Evolutionary conservation across 2,888 invertebrate species (phyloP), one percentile per base, ranked within the genome.

Genomic region (Xestia xanthographa): DNA sequence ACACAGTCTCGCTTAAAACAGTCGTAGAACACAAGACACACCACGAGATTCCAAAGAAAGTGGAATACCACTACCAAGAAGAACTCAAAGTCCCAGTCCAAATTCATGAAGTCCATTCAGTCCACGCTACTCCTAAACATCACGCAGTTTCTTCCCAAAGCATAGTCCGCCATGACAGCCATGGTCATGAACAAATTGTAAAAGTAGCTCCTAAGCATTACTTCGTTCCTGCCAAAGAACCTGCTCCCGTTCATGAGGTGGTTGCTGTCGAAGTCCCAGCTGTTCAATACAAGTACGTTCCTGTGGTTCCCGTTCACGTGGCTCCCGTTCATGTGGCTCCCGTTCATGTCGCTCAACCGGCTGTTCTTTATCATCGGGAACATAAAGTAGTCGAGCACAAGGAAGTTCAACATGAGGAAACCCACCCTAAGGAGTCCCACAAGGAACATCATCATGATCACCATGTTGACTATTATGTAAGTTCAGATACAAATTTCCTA

Each of bases 391-490:
- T 85, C 20, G 78, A 85, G 41, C 75, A 85, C 20, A 22, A 68
- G 26, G 86, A 82, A 38, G 26, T 85, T 11, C 79, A 86, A 26
- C 76, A 85, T n/a, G 80, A 87, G 45, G 84, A 82, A 72, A 74
- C 86, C 48, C 77, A 90, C 1, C 80, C 89, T 6, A 80, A 86
- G 56, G 87, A 88, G 58, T 85, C 87, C 43, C 89, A 67, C 4
- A 77, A 77, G 2, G 56, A 75, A 3, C 66, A 76, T 53, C 66
- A 91, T 66, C 87, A 91, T 66, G 91, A 89, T 45, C 87, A 91
- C 48, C 86, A 93, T 76, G 90, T 91, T 26, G 93, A 94, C 75
- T 93, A 93, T 75, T 93, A 93, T 77, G 94, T 94, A 87, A 91
- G 94, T 89, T 56, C 14, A 41, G 17, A 69, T 12, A 5, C 38